phyloP scores from a whole-genome alignment of 2,888 invertebrate genomes.

The Pinctada fucata region DNA sequence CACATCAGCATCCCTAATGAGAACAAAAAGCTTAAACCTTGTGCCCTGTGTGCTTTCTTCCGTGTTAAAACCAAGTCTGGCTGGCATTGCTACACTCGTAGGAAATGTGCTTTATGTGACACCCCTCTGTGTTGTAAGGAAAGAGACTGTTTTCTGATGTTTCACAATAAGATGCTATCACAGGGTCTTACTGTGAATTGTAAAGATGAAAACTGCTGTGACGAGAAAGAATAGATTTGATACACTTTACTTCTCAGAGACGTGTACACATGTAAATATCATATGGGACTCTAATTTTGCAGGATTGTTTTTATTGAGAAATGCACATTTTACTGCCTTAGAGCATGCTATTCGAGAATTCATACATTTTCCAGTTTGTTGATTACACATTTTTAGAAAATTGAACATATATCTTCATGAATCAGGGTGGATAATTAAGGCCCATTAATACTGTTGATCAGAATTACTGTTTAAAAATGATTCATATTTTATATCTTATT shows the following conservation, averaged over 20 bases:
- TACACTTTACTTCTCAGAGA: slow-evolving; percentile 15
- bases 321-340: too few species aligned
- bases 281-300: too few species aligned
- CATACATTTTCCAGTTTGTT: too few species aligned
- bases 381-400: too few species aligned
- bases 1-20: slow-evolving; percentile 13
- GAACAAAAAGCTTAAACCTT: slow-evolving; percentile 25
- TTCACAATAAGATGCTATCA: slow-evolving; percentile 15
- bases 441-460: too few species aligned
- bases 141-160: slow-evolving; percentile 29
- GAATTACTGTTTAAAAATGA: too few species aligned
- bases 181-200: neutral
- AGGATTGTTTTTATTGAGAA: too few species aligned
- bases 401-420: too few species aligned
- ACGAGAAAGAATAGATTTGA: neutral
- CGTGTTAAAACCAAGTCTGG: slow-evolving; percentile 30
- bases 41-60: slow-evolving; percentile 22
- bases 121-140: slow-evolving; percentile 28
- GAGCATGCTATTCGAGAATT: too few species aligned
- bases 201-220: neutral
- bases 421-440: too few species aligned
- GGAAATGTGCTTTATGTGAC: slow-evolving; percentile 20
- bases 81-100: slow-evolving; percentile 30
- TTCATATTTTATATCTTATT: too few species aligned
- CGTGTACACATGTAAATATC: neutral